Conservation (phyloP, 2,797 vertebrate species). For the Eleutherodactylus coqui region DNA sequence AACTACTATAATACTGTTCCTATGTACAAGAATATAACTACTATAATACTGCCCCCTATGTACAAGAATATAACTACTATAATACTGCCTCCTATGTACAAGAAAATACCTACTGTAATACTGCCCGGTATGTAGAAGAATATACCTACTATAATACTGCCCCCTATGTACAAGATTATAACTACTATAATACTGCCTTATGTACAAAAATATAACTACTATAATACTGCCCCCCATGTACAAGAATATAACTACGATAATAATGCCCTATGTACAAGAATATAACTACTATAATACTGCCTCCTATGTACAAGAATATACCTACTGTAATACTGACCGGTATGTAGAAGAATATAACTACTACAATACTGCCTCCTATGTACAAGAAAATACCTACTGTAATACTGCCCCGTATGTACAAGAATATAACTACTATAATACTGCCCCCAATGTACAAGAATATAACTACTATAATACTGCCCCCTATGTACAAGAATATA, state of each 20-base stretch:
- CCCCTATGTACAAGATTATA: too few relatives aligned
- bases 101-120: conserved; percentile 4
- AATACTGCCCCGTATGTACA: background rate
- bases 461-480: too few relatives aligned
- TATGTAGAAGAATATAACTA: background rate
- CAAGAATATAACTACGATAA: background rate
- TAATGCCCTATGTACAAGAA: background rate
- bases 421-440: background rate
- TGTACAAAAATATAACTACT: conserved; percentile 3
- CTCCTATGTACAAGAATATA: too few relatives aligned
- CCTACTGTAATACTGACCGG: background rate
- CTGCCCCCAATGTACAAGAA: too few relatives aligned
- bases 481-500: too few relatives aligned
- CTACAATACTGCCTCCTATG: background rate
- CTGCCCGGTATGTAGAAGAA: background rate
- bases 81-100: background rate
- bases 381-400: background rate
- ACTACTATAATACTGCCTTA: background rate
- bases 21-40: conserved; percentile 15
- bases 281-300: too few relatives aligned
- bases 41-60: conserved; percentile 6
- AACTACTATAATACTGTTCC: background rate
- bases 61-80: conserved; percentile 15
- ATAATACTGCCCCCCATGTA: background rate
- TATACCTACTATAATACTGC: conserved; percentile 14